phyloP scores from a whole-genome alignment of 2,888 invertebrate species.

The Hymenopus coronatus region DNA sequence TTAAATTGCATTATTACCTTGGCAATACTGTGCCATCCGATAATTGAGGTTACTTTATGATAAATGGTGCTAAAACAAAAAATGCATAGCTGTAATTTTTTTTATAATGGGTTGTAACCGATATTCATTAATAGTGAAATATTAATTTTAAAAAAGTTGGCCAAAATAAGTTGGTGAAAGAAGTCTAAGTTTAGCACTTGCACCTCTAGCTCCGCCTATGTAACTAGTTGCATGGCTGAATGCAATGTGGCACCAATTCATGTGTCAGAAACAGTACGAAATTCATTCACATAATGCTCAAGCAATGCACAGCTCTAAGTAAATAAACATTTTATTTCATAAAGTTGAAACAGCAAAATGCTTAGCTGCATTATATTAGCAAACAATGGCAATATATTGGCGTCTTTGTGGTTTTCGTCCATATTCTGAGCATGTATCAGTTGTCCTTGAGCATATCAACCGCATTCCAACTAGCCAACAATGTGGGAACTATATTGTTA shows the following conservation, averaged over 20 bases:
- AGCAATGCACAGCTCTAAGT: not conserved
- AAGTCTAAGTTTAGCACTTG: no score
- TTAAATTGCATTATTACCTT: no score
- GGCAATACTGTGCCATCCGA: no score
- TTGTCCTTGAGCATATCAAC: not conserved
- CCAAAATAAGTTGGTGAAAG: no score
- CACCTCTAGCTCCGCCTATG: no score
- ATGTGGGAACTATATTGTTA: constrained; percentile 13
- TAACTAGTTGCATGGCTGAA: constrained; percentile 4
- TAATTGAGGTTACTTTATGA: no score
- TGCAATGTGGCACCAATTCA: not conserved
- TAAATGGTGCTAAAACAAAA: no score
- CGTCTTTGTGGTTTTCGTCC: not conserved
- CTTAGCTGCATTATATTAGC: not conserved
- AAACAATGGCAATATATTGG: not conserved
- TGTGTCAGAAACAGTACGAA: constrained; percentile 1
- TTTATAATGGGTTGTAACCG: no score
- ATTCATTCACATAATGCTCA: not conserved
- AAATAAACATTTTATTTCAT: not conserved
- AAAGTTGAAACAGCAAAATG: not conserved
- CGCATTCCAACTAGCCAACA: not conserved
- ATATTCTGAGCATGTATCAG: not conserved
- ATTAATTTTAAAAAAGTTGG: no score
- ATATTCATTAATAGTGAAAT: no score
- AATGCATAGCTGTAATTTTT: no score